Conservation (phyloP, 2,113 vertebrate genomes). For the Seriola quinqueradiata region DNA sequence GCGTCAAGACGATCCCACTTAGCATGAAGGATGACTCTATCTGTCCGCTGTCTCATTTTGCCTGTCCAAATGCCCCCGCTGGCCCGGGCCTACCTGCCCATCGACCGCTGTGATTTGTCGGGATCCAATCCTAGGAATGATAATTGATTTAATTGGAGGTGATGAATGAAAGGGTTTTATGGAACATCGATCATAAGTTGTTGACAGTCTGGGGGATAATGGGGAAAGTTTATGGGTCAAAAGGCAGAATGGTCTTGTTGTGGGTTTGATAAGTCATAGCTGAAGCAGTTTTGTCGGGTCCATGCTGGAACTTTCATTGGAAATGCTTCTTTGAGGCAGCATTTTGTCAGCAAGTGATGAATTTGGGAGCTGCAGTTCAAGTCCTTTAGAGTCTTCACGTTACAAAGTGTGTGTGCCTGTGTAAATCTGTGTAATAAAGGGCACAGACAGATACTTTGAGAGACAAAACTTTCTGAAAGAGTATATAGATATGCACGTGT, state of each 20-base stretch:
- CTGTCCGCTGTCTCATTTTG: conserved; percentile 77
- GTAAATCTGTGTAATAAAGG: background rate
- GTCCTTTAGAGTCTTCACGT: conserved; percentile 24
- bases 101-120: conserved; percentile 74
- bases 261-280: conserved; percentile 64
- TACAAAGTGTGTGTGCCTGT: background rate
- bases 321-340: conserved; percentile 40
- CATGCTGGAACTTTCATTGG: conserved; percentile 35
- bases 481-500: too few relatives aligned
- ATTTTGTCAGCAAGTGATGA: conserved; percentile 44
- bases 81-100: conserved; percentile 68
- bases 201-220: conserved; percentile 72
- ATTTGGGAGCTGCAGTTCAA: conserved; percentile 29
- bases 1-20: conserved; percentile 81
- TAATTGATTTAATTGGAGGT: conserved; percentile 83
- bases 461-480: background rate
- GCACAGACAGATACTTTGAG: background rate
- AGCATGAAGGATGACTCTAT: conserved; percentile 83
- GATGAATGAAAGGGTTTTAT: conserved; percentile 74
- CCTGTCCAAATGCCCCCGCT: conserved; percentile 74
- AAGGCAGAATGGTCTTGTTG: conserved; percentile 59
- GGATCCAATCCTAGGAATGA: conserved; percentile 69
- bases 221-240: conserved; percentile 78
- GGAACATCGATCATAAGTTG: conserved; percentile 80
- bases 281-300: conserved; percentile 46